phyloP scores from a whole-genome alignment of 2,888 invertebrate species.

The Prosapia bicincta region DNA sequence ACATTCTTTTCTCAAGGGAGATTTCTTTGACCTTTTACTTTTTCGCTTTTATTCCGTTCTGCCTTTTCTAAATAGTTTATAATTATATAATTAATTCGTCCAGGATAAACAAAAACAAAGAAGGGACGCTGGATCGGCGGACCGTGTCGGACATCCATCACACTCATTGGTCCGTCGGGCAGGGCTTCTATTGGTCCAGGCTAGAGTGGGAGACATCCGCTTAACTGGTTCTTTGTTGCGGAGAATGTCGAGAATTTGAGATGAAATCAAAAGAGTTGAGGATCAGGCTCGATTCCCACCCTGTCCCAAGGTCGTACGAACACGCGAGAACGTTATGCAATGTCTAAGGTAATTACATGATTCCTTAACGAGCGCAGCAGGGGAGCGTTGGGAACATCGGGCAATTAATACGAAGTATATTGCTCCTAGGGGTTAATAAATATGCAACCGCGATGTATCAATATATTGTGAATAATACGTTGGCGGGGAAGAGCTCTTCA shows the following conservation, averaged over 20 bases:
- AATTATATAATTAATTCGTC: background rate
- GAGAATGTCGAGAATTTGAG: background rate
- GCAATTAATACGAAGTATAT: background rate
- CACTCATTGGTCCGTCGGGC: background rate
- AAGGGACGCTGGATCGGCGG: background rate
- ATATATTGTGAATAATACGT: background rate
- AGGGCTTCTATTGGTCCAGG: background rate
- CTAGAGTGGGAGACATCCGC: background rate
- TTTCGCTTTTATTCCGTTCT: background rate
- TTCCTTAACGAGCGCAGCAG: background rate
- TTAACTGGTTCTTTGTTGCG: background rate
- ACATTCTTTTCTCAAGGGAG: background rate
- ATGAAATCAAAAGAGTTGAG: background rate
- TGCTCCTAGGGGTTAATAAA: background rate
- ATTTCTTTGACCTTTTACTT: background rate
- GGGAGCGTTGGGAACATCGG: background rate
- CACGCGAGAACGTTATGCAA: background rate
- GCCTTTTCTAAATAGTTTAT: background rate
- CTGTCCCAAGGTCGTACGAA: background rate
- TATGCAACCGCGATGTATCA: background rate
- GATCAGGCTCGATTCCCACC: background rate
- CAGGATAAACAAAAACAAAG: background rate
- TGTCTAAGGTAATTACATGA: background rate
- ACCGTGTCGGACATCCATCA: background rate
- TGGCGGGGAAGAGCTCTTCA: background rate